Base-by-base conservation (phyloP, 1,140 invertebrate genomes). In the Papilio dardanus region DNA sequence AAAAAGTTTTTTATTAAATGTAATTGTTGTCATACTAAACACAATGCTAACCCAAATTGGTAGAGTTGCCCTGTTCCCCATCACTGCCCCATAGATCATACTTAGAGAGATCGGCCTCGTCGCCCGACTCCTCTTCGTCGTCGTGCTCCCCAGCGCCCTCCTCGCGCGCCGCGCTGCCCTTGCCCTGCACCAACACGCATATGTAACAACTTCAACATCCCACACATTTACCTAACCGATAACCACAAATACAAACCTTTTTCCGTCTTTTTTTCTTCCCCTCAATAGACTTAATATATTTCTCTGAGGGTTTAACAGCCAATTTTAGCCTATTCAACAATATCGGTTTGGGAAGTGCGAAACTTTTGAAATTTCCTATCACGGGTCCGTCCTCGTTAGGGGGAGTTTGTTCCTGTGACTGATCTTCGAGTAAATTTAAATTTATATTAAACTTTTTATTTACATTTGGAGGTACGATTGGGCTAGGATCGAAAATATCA, bases 21-120 rank as follows among this genome's bases (percentile, higher is more conserved):
- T 40, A 31, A 58, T 58, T 58, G 69, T 50, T 74, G 71, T 50
- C 28, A 73, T 71, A 71, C 54, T 50, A 66, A 75, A 40, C 62
- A 24, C 65, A 37, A 68, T 78, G 79, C 80, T 82, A 76, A 90
- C 89, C 88, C 77, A 83, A 74, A 82, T 90, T 89, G 12, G 91
- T 89, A 33, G 88, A 77, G 76, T 83, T 83, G 54, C 83, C 88
- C 73, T 92, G 77, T 79, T 94, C 93, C 65, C 84, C 89, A 75
- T 94, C 93, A 75, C 92, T 93, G 71, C 91, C 93, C 90, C 93
- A 93, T 19, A 94, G 80, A 80, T 94, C 93, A 82, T 94, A 94
- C 79, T 94, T 94, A 77, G 93, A 89, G 35, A 94, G 88, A 76
- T 94, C 93, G 24, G 88, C 93, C 42, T 94, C 92, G 62, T 94